Base-by-base conservation (phyloP, 2,888 invertebrate genomes). In the Microchrysa polita region DNA sequence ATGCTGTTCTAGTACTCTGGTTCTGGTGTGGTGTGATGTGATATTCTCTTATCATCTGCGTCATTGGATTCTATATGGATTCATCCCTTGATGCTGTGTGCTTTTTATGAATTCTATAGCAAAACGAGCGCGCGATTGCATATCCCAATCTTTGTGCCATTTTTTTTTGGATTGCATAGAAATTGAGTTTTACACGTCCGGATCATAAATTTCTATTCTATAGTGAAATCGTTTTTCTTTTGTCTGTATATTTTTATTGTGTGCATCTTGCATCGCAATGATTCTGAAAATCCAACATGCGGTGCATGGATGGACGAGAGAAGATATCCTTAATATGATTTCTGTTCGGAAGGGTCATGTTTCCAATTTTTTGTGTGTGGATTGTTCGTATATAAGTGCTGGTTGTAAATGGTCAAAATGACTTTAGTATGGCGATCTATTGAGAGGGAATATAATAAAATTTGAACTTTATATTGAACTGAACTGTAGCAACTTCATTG, bases 161-260 rank as follows among this genome's bases (percentile, higher is more conserved):
- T n/a, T 18, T 16, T 40, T 57, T 69, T 57, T 34, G 20, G 69
- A 69, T 69, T 69, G 69, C 69, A 69, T 55, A 69, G 69, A 69
- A 69, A 69, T 69, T 69, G 69, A 55, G 69, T 69, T 55, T 69
- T 69, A 57, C 69, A 69, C 69, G 69, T 69, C 40, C 69, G 69
- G 40, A 69, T 69, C 57, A 69, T 69, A 69, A 69, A 69, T 69
- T 69, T 69, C 55, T 55, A 69, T 69, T 42, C 69, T 69, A 18
- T n/a, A n/a, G n/a, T n/a, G 34, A 69, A 69, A 55, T 55, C 40
- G 34, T 1, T 55, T 18, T 69, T 55, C 34, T 57, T 34, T 55
- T 55, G 44, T 67, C 34, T 67, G 10, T 67, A 55, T 18, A 53
- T 44, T 69, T 69, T 69, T 55, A 69, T 23, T 57, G 67, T 34